phyloP scores from a whole-genome alignment of 2,113 vertebrate species.

The Sylvietta virens region DNA sequence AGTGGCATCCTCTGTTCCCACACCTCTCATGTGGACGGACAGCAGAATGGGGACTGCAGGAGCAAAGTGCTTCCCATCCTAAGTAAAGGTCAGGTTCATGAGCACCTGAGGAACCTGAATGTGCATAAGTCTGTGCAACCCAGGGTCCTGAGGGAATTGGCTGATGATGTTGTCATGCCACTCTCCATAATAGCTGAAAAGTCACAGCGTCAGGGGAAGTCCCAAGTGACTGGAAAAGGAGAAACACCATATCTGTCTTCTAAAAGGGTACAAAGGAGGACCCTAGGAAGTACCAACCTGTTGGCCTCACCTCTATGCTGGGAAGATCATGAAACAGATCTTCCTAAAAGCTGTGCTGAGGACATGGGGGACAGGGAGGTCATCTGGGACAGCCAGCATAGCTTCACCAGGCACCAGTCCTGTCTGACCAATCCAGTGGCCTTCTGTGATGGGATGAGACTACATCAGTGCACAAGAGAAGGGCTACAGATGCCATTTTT shows the following conservation, averaged over 20 bases:
- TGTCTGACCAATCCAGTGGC: neutral
- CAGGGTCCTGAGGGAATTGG: neutral
- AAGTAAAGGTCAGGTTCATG: neutral
- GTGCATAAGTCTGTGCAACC: rapidly evolving
- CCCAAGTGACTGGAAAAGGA: neutral
- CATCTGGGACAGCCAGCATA: neutral
- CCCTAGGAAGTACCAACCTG: neutral
- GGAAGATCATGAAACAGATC: neutral
- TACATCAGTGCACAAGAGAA: neutral
- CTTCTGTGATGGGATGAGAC: neutral
- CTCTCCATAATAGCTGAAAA: neutral
- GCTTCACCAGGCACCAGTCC: neutral
- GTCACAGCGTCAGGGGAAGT: neutral
- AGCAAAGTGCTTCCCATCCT: neutral
- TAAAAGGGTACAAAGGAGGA: neutral
- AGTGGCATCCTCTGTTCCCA: neutral
- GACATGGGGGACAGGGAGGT: neutral
- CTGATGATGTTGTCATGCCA: neutral
- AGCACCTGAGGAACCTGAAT: neutral
- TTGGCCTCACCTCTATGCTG: neutral
- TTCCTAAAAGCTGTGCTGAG: neutral
- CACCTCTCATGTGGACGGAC: neutral
- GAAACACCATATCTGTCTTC: neutral
- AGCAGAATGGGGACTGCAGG: neutral
- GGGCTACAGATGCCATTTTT: neutral